Base-by-base conservation (phyloP, 2,797 vertebrate species). In the Triplophysa bombifrons region DNA sequence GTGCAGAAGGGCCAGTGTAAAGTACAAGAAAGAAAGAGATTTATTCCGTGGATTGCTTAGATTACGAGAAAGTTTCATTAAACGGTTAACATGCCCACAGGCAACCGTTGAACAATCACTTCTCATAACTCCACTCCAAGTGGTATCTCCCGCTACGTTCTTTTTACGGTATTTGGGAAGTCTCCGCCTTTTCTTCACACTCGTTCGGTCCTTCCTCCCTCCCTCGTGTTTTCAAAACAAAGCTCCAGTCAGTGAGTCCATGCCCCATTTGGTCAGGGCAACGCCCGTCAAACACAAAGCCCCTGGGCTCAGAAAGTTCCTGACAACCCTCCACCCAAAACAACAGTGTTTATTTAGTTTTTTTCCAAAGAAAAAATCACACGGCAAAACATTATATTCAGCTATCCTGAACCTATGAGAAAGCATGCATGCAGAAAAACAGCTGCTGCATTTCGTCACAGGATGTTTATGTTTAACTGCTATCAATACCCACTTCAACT, bases 221-320 rank as follows among this genome's bases (percentile, higher is more conserved):
- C 67, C 38, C 71, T 53, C 25, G 71, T 68, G 72, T 81, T 72
- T 78, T 74, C 77, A 74, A 83, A 83, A 86, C 85, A 86, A 84
- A 84, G 83, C 81, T 74, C 65, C 72, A 84, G 81, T 84, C 82
- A 83, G 72, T 64, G 53, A 82, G 80, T 81, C 78, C 69, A 76
- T 60, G 72, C 74, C 75, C 61, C 66, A 68, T 79, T 77, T 55
- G 72, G 58, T 81, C 69, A 72, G 72, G 78, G 82, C 82, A 83
- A 84, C 86, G 84, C 86, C 84, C 81, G 55, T 77, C 74, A 80
- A 81, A 78, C 78, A 85, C 82, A 87, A 87, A 85, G 84, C 81
- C 81, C 79, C 65, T 22, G 60, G 58, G 83, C 61, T 80, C 71
- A 60, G 63, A 65, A 74, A 84, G 66, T 85, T 86, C 79, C 84